phyloP scores from a whole-genome alignment of 2,113 vertebrate genomes.

The Edolisoma coerulescens region DNA sequence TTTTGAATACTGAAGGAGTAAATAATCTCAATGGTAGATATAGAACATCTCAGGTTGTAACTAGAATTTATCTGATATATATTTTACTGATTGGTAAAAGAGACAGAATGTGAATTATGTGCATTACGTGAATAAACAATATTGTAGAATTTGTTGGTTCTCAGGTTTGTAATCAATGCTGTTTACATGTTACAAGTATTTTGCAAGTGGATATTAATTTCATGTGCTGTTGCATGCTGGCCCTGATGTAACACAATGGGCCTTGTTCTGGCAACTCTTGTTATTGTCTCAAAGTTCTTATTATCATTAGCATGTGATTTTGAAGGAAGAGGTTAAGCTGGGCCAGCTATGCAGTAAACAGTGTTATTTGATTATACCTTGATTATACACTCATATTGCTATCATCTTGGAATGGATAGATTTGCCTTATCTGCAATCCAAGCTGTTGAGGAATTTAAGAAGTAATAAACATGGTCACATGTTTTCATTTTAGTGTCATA shows the following conservation, averaged over 20 bases:
- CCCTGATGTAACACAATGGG: not conserved
- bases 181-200: not conserved
- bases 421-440: not conserved
- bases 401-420: not conserved
- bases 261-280: not conserved
- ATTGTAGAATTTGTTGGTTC: not conserved
- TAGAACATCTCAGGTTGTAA: not conserved
- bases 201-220: not conserved
- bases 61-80: not conserved
- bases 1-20: not conserved
- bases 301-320: rapidly evolving
- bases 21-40: not conserved
- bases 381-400: not conserved
- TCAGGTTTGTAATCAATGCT: not conserved
- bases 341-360: not conserved
- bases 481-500: not conserved
- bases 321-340: not conserved
- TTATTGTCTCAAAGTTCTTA: not conserved
- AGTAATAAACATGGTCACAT: not conserved
- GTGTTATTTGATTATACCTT: not conserved
- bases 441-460: not conserved
- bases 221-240: not conserved
- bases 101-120: not conserved
- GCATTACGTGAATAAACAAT: not conserved
- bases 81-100: not conserved